Conservation (phyloP, 2,113 vertebrate species). For the Labeo catla region DNA sequence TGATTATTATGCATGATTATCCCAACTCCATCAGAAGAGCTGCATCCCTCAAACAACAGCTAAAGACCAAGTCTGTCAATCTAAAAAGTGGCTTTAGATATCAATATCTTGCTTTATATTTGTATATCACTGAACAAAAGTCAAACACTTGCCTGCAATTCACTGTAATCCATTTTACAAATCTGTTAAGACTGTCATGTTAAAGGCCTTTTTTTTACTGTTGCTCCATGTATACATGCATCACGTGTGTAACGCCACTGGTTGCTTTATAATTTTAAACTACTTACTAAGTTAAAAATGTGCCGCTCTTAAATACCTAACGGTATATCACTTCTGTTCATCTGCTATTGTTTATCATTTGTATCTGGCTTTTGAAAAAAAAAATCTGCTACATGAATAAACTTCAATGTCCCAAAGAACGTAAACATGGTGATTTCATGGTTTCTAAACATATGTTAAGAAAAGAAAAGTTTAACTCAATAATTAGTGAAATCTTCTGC, state of each 20-base stretch:
- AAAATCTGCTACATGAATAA: background rate
- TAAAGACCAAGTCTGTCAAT: no score
- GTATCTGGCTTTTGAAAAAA: background rate
- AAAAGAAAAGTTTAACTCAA: no score
- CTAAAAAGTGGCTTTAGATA: background rate
- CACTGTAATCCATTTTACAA: background rate
- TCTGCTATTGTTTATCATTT: background rate
- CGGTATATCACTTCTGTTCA: background rate
- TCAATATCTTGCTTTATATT: background rate
- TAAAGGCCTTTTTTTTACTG: no score
- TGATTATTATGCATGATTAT: no score
- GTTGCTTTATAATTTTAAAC: background rate
- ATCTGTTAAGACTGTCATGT: no score
- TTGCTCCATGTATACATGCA: background rate
- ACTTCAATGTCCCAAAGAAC: background rate
- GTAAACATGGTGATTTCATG: no score
- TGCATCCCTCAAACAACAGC: no score
- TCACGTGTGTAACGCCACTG: background rate
- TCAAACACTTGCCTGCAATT: background rate
- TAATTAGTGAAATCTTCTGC: no score
- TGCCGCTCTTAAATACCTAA: no score
- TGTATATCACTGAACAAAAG: background rate
- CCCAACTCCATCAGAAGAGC: no score
- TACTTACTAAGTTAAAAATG: no score
- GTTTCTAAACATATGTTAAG: no score